Base-by-base conservation (phyloP, 2,888 invertebrate species). In the Aphelenchoides bicaudatus region DNA sequence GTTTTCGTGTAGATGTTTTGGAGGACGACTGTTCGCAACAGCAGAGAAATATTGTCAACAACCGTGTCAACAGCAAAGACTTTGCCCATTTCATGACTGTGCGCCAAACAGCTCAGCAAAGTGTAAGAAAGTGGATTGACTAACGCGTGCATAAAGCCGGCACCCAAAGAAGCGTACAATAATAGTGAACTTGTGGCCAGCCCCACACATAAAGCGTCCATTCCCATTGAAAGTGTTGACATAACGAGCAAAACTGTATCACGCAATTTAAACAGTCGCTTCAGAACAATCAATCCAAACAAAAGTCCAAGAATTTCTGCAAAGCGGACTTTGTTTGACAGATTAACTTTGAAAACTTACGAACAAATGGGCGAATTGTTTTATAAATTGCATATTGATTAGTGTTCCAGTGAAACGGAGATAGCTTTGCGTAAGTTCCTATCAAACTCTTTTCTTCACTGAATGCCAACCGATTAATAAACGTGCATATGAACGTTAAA, bases 61-160 rank as follows among this genome's bases (percentile, higher is more conserved):
- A 75, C 68, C 1, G 73, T 68, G 48, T 65, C 66, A 6, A 74
- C 65, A 2, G 75, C 75, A 52, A 63, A 75, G 4, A 70, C 69
- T 39, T 71, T 71, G 10, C 75, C 75, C 25, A 74, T 67, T 64
- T 75, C 74, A 58, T 73, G 66, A 37, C 64, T 68, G 16, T 67
- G 64, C 1, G 73, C 71, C 19, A 75, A 53, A 48, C 72, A 73
- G n/a, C 71, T 63, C 63, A 74, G 69, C 53, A 74, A 72, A 1
- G 75, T 70, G 49, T 72, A 74, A 0, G 72, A 64, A 57, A 75
- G 63, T 2, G 75, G 75, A 57, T 75, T 75, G 28, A 74, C 65
- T 6, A 75, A 55, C 2, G 72, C 75, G 52, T 75, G 75, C 19
- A 75, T 56, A 61, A 63, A 64, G 31, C 72, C 75, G 29, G 71